Base-by-base conservation (phyloP, 1,140 invertebrate species). In the Drosophila nebulosa region DNA sequence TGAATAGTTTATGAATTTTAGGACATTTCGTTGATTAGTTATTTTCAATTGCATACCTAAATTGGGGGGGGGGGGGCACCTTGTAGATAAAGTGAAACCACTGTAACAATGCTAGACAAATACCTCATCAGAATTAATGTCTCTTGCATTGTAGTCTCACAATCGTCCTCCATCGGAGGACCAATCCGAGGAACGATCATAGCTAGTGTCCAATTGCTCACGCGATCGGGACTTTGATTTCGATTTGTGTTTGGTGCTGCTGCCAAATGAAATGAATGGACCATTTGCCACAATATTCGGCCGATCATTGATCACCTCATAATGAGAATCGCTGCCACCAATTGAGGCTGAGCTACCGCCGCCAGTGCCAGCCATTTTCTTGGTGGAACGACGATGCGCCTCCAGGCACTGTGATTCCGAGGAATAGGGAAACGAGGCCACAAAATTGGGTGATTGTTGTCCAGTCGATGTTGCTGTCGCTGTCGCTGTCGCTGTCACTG, bases 321-420 rank as follows among this genome's bases (percentile, higher is more conserved):
- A 86, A 30, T 86, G 83, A 0, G 80, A 64, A 16, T 74, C 67
- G 1, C 27, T 59, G 3, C 42, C 56, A 2, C 7, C 50, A 12
- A 35, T 24, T 2, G 73, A 18, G 1, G 50, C 46, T 21, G 60
- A 22, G 22, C 16, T 55, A 32, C 39, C 59, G 5, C 63, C 63
- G 5, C 77, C 64, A 0, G 94, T 71, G 10, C 94, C 72, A 9
- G 76, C 57, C 64, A 94, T 80, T 60, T 91, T 90, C 60, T 91
- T 91, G 0, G 90, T 91, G 18, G 90, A 90, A 12, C 91, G 85
- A 1, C 90, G 90, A 72, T 91, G 90, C 16, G 90, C 90, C 57
- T 91, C 90, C 35, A 90, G 58, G 68, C 89, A 90, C 65, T 91
- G 90, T 21, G 89, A 90, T 55, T 91, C 90, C 18, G 90, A 90